phyloP scores from a whole-genome alignment of 2,888 invertebrate species.

The Dicranocentrus wangi region DNA sequence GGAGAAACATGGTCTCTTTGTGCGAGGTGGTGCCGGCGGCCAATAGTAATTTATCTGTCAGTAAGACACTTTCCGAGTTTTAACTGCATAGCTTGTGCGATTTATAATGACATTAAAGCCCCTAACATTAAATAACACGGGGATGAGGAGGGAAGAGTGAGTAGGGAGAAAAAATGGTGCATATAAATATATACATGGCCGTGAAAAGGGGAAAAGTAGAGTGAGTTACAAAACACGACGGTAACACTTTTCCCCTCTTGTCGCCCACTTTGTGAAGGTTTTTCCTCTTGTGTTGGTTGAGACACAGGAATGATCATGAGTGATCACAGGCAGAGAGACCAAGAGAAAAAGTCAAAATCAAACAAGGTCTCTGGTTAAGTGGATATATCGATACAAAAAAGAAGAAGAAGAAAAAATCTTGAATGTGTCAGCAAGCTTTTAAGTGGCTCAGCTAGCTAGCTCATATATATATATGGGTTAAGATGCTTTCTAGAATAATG shows the following conservation, averaged over 20 bases:
- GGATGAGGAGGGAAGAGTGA: neutral
- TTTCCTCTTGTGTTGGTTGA: too few species aligned
- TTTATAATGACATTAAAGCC: conserved; percentile 59
- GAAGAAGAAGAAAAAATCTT: too few species aligned
- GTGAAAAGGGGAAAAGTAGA: conserved; percentile 34
- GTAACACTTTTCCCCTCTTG: conserved; percentile 13
- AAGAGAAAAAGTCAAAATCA: neutral
- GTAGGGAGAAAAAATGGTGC: conserved; percentile 27
- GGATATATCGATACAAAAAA: too few species aligned
- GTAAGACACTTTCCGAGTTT: conserved; percentile 53
- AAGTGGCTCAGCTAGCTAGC: too few species aligned
- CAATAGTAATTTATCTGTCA: conserved; percentile 57
- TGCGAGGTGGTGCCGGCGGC: neutral
- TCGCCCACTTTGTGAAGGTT: too few species aligned
- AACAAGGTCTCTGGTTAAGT: too few species aligned
- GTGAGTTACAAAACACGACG: neutral
- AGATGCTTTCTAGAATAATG: too few species aligned
- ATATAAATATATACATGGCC: conserved; percentile 29
- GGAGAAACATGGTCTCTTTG: too few species aligned
- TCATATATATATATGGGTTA: too few species aligned
- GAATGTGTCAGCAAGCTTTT: too few species aligned
- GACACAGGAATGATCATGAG: too few species aligned
- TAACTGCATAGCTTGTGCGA: conserved; percentile 44
- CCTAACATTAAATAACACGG: conserved; percentile 46
- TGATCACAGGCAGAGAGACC: too few species aligned